Evolutionary conservation across 1,140 invertebrate genomes (phyloP).

Genomic region (Glossosoma conforme): DNA sequence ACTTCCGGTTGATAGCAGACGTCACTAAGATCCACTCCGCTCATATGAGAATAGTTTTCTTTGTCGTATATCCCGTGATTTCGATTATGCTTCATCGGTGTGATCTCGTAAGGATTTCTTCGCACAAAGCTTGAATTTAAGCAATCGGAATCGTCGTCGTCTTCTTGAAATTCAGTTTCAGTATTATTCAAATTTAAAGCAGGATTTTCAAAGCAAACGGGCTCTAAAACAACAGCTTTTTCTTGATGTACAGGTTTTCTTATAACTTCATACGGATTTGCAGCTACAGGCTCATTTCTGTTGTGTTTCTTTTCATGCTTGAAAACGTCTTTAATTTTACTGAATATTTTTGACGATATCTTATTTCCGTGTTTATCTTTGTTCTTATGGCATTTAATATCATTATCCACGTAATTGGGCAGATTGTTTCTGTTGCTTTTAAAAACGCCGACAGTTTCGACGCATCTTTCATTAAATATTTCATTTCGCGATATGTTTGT

Average conservation of each 20-base stretch:
- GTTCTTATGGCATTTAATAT: no score
- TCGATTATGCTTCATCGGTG: constrained; percentile 13
- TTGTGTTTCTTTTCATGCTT: constrained; percentile 42
- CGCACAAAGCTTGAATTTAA: constrained; percentile 3
- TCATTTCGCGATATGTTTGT: constrained; percentile 43
- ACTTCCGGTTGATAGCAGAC: constrained; percentile 27
- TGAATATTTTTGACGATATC: constrained; percentile 46
- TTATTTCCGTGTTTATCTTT: constrained; percentile 32
- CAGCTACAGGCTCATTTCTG: constrained; percentile 32
- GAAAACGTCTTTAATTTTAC: constrained; percentile 46
- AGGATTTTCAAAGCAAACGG: constrained; percentile 43
- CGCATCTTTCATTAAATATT: constrained; percentile 47
- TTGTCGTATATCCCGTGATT: constrained; percentile 13
- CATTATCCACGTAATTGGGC: no score
- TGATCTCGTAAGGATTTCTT: constrained; percentile 21
- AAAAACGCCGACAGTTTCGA: no score
- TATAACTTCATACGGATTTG: constrained; percentile 48
- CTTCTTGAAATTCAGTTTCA: constrained; percentile 46
- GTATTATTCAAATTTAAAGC: constrained; percentile 45
- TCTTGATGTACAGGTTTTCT: constrained; percentile 39
- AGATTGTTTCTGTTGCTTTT: constrained; percentile 15
- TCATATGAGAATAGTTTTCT: constrained; percentile 17
- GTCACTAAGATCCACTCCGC: constrained; percentile 15
- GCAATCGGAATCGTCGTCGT: constrained; percentile 32
- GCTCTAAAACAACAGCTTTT: constrained; percentile 33